These are phyloP conservation scores for Balanococcus diminutus DNA, from an alignment of 2,888 invertebrate species.

Conservation along the genomic window DNA sequence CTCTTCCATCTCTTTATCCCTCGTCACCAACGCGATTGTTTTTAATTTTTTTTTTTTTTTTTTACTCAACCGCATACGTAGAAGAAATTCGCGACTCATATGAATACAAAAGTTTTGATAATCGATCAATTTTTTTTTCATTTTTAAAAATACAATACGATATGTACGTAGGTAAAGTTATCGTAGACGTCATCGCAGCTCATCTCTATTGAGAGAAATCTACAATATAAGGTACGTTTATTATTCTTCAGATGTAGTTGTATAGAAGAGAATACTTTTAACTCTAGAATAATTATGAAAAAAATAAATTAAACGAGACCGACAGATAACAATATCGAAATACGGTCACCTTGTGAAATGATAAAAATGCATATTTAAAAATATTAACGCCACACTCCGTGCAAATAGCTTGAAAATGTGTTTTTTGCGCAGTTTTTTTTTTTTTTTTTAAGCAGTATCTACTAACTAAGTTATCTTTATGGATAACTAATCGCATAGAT, in stretches of 20 bases:
- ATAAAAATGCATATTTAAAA: conserved; percentile 9
- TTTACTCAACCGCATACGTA: no score
- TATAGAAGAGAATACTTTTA: no score
- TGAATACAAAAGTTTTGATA: neutral
- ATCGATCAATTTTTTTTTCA: neutral
- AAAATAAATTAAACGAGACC: neutral
- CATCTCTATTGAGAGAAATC: neutral
- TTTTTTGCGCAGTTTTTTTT: neutral
- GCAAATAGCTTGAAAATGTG: neutral
- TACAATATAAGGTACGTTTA: neutral
- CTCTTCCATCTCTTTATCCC: neutral
- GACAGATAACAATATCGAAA: conserved; percentile 21
- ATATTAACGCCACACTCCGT: neutral
- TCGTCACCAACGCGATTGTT: neutral
- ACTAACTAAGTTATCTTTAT: neutral
- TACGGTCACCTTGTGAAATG: neutral
- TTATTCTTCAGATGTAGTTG: no score
- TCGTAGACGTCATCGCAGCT: neutral
- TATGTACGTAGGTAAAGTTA: neutral
- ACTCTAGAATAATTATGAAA: no score
- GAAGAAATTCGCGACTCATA: neutral
- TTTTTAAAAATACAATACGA: neutral
- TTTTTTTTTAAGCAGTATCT: no score
- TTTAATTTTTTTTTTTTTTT: neutral
- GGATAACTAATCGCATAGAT: neutral